Evolutionary conservation across 2,113 vertebrate genomes (phyloP), one percentile per base, ranked within the genome.

Genomic region (Callochromis pleurospilus): DNA sequence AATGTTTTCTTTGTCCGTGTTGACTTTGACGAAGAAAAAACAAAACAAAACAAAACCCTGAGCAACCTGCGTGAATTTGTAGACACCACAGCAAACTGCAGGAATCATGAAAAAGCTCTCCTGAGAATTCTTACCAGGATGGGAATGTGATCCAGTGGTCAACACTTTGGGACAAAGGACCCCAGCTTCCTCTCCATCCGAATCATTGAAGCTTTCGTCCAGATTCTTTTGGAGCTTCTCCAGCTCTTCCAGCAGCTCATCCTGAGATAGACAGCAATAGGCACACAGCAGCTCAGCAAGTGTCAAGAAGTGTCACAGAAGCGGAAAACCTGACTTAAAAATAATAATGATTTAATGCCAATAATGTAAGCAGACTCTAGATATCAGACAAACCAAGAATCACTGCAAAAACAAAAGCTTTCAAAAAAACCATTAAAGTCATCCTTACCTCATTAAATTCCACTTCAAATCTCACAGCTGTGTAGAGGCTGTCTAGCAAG

Each of bases 161-260:
- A 40, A 9, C 33, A 26, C 42, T 7, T 6, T 1, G 26, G 31
- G 5, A 65, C n/a, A 60, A n/a, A n/a, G 3, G 10, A 51, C 45
- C 17, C 0, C 13, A 5, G n/a, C 62, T 17, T 88, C 81, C 2
- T 2, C 19, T 62, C 4, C 15, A 5, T 49, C 79, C 1, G 2
- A 45, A 31, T 86, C 68, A 58, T 45, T 58, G 24, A 82, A 6
- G 51, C 11, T 77, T 33, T 80, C 45, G 9, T 85, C 84, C 85
- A 68, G 26, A 60, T 21, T 81, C 9, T 65, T 53, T 51, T 81
- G 82, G 79, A 92, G 79, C 54, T 19, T 82, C 73, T 92, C 47
- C 60, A 90, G 42, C 49, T 92, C 89, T 47, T 73, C 82, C 80
- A 89, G 5, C 80, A 90, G 73, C 53, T 81, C 86, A n/a, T 82